phyloP scores from a whole-genome alignment of 2,797 vertebrate genomes.

The Enteromius anoplus region DNA sequence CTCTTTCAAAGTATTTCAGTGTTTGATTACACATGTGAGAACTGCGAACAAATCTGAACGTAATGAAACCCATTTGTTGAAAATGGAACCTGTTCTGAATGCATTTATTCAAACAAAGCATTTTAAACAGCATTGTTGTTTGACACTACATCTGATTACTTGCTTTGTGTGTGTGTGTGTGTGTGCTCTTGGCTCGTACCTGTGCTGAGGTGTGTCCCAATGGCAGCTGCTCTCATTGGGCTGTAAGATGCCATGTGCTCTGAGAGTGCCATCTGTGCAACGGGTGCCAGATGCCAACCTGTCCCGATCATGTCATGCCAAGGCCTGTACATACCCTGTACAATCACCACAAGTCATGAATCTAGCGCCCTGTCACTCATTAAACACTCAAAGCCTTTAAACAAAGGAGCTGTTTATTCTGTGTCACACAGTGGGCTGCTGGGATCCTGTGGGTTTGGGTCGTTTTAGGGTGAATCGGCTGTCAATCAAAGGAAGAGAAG shows the following conservation, averaged over 20 bases:
- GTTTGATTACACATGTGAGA: background rate
- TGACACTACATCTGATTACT: background rate
- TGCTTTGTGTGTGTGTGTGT: background rate
- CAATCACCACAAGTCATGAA: conserved; percentile 48
- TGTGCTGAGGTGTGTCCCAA: conserved; percentile 46
- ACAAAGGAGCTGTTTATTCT: conserved; percentile 40
- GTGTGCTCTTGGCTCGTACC: conserved; percentile 15
- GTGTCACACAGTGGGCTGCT: conserved; percentile 43
- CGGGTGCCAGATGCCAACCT: conserved; percentile 53
- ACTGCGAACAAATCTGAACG: background rate
- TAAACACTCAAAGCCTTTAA: conserved; percentile 21
- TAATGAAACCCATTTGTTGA: background rate
- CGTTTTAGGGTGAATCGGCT: conserved; percentile 27
- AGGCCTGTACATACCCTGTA: conserved; percentile 36
- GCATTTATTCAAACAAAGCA: background rate
- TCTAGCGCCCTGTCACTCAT: conserved; percentile 42
- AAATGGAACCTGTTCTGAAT: background rate
- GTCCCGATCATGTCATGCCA: conserved; percentile 45
- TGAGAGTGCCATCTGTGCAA: conserved; percentile 58
- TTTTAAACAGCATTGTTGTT: background rate
- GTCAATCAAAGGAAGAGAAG: conserved; percentile 25
- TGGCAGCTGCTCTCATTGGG: conserved; percentile 46
- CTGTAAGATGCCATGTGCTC: conserved; percentile 45
- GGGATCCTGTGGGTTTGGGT: conserved; percentile 35
- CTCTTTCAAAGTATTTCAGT: background rate